Evolutionary conservation across 2,113 vertebrate genomes (phyloP).

Genomic region (Gobiocypris rarus): DNA sequence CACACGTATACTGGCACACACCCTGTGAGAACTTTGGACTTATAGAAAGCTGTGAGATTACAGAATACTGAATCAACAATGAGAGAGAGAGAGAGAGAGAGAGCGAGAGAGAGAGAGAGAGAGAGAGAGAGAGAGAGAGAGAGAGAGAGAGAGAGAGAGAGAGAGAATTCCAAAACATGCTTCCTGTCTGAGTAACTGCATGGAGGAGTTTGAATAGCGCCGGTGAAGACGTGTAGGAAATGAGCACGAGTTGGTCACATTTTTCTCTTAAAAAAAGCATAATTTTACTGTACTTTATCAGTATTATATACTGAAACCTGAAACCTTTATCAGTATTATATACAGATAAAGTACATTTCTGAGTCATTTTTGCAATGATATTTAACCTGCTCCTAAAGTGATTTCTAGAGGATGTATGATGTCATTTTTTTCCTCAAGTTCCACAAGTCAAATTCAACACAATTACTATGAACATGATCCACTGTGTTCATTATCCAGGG

Average conservation of each 20-base stretch:
- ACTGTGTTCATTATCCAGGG: background rate
- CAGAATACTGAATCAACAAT: constrained; percentile 51
- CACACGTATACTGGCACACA: constrained; percentile 54
- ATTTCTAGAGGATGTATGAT: no score
- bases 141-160: background rate
- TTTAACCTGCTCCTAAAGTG: background rate
- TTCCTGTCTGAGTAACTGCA: constrained; percentile 2
- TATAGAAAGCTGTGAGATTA: constrained; percentile 47
- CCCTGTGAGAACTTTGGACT: constrained; percentile 65
- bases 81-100: constrained; percentile 20
- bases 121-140: background rate
- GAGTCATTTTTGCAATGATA: background rate
- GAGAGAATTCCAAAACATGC: constrained; percentile 12
- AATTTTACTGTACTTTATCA: background rate
- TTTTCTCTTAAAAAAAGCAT: background rate
- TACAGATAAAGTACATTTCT: no score
- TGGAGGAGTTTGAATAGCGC: background rate
- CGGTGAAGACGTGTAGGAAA: background rate
- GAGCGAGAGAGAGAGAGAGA: constrained; percentile 17
- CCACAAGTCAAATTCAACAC: background rate
- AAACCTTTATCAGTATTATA: background rate
- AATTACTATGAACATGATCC: background rate
- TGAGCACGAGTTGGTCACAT: background rate
- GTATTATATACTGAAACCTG: background rate
- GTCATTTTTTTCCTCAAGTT: no score